phyloP scores from a whole-genome alignment of 2,113 vertebrate species.

The Geococcyx californianus region DNA sequence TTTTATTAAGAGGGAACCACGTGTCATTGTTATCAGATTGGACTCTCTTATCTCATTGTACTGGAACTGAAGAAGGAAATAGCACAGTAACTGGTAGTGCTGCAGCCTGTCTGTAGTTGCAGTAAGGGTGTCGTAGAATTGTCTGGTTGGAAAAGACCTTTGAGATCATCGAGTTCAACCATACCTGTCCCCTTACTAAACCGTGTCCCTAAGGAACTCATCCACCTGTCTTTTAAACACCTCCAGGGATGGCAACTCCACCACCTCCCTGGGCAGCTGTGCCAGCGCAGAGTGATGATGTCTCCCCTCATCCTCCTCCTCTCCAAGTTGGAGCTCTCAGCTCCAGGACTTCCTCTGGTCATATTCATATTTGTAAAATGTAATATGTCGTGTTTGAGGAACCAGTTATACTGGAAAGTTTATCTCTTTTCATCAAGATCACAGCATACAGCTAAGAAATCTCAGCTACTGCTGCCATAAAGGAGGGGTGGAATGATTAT shows the following conservation, averaged over 20 bases:
- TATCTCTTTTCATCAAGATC: background rate
- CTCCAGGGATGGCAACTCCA: too few relatives aligned
- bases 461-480: background rate
- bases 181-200: too few relatives aligned
- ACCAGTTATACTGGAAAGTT: background rate
- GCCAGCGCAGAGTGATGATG: too few relatives aligned
- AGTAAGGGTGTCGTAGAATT: background rate
- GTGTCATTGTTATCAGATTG: background rate
- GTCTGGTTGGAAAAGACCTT: too few relatives aligned
- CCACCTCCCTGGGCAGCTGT: too few relatives aligned
- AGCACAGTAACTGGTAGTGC: background rate
- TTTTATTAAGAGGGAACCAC: background rate
- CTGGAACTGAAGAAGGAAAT: background rate
- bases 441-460: background rate
- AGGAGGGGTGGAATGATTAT: background rate
- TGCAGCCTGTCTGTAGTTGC: background rate
- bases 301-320: too few relatives aligned
- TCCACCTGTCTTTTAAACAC: too few relatives aligned
- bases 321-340: background rate
- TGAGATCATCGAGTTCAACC: too few relatives aligned
- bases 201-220: too few relatives aligned
- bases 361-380: background rate
- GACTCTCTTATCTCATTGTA: background rate
- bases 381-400: background rate
- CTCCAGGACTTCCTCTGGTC: background rate